Evolutionary conservation across 2,888 invertebrate species (phyloP), one percentile per base, ranked within the genome.

Genomic region (Parapristionchus giblindavisi): DNA sequence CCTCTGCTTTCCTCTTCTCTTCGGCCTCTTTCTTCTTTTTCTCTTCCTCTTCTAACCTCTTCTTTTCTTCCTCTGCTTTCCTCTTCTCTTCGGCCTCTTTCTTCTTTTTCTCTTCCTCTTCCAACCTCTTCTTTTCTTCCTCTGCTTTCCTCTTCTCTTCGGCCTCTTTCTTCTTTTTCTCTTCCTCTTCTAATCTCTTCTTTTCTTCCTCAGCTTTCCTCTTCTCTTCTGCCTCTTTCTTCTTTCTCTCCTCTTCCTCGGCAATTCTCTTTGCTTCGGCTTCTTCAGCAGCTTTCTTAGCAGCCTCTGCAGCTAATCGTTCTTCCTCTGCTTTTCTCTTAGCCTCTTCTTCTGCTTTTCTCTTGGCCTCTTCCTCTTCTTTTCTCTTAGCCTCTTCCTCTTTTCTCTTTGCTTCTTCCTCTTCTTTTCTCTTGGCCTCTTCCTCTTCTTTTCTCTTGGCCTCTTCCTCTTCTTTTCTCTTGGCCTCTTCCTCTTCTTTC

Each of bases 71-170:
- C n/a, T n/a, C n/a, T n/a, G n/a, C n/a, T n/a, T n/a, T n/a, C n/a
- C n/a, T n/a, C n/a, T n/a, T n/a, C n/a, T n/a, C n/a, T n/a, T n/a
- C 76, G 21, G 51, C 63, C 34, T 54, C 77, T 4, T 61, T 61
- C 14, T 63, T 40, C n/a, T 32, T 63, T 43, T 60, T 65, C 43
- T 75, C 77, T 27, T 75, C 56, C 43, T 76, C n/a, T n/a, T n/a
- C n/a, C n/a, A n/a, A n/a, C n/a, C n/a, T n/a, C n/a, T n/a, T n/a
- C n/a, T n/a, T n/a, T n/a, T n/a, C n/a, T n/a, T n/a, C n/a, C n/a
- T n/a, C n/a, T n/a, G n/a, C n/a, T n/a, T n/a, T n/a, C n/a, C n/a
- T n/a, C n/a, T n/a, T n/a, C n/a, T n/a, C n/a, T n/a, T n/a, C n/a
- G n/a, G n/a, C n/a, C n/a, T n/a, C n/a, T n/a, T n/a, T n/a, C n/a